These are phyloP conservation scores for Lasiurus borealis DNA, from an alignment of 2,113 vertebrate species.

Conservation along the genomic window DNA sequence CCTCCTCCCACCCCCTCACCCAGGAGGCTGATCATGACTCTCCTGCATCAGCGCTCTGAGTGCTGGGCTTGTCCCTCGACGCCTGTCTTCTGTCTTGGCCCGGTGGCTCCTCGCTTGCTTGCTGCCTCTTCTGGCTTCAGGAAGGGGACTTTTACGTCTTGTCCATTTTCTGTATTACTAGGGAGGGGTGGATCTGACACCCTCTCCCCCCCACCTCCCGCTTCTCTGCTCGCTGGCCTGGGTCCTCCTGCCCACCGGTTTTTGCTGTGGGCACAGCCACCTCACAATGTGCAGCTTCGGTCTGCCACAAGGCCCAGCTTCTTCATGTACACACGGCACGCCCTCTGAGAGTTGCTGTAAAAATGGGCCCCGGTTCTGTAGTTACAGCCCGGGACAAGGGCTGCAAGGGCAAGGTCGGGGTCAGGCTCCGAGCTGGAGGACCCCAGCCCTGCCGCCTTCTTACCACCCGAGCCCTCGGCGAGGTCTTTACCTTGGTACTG, in stretches of 20 bases:
- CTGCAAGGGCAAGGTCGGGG: not conserved
- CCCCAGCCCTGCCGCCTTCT: fast-evolving
- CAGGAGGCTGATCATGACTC: not conserved
- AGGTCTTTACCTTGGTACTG: fast-evolving
- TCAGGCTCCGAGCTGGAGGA: not conserved
- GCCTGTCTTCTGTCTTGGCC: not conserved
- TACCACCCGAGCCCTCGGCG: fast-evolving
- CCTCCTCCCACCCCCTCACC: not conserved
- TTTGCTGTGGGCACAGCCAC: not conserved
- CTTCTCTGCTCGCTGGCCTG: not conserved
- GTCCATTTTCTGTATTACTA: fast-evolving
- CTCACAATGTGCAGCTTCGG: not conserved
- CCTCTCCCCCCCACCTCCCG: too few species aligned
- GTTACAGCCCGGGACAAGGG: fast-evolving
- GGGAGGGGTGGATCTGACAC: not conserved
- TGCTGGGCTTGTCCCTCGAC: fast-evolving
- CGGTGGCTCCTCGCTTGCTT: fast-evolving
- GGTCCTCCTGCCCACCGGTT: not conserved
- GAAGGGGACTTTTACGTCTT: not conserved
- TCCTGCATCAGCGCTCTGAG: fast-evolving
- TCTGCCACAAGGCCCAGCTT: not conserved
- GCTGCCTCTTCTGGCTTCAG: not conserved
- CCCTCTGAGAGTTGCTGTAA: not conserved
- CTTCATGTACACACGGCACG: not conserved
- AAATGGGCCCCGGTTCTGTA: fast-evolving